Percentiles rank a stretch among this genome's conserved stretches.
phyloP scores from a whole-genome alignment of 2,888 invertebrate species.

The Caenorhabditis sp. region DNA sequence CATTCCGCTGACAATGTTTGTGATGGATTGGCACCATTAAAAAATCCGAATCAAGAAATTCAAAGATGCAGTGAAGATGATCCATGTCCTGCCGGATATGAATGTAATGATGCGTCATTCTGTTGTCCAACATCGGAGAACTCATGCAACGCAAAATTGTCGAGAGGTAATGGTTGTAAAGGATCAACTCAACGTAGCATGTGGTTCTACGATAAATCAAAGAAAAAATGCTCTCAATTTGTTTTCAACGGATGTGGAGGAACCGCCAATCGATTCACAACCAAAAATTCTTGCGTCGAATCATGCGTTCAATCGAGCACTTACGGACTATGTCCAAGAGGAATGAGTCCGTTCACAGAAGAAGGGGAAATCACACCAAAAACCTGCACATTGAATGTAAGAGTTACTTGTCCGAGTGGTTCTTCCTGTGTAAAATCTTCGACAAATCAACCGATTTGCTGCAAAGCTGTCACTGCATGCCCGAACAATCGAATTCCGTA shows the following conservation, averaged over 20 bases:
- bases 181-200: slow-evolving; percentile 58
- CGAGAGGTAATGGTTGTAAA: slow-evolving; percentile 53
- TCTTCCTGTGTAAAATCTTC: slow-evolving; percentile 65
- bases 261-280: slow-evolving; percentile 64
- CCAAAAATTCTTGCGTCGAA: slow-evolving; percentile 58
- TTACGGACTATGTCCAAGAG: slow-evolving; percentile 64
- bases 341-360: slow-evolving; percentile 62
- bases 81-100: slow-evolving; percentile 64
- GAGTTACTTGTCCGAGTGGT: slow-evolving; percentile 61
- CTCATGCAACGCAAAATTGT: slow-evolving; percentile 59
- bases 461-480: slow-evolving; percentile 61
- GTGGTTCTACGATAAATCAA: slow-evolving; percentile 63
- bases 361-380: slow-evolving; percentile 51
- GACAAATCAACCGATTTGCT: slow-evolving; percentile 65
- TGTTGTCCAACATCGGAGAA: slow-evolving; percentile 66
- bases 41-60: slow-evolving; percentile 62
- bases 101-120: slow-evolving; percentile 61
- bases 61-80: slow-evolving; percentile 62
- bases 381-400: slow-evolving; percentile 56
- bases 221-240: slow-evolving; percentile 63
- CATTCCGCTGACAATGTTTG: slow-evolving; percentile 61
- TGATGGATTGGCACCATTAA: slow-evolving; percentile 64
- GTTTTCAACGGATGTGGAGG: slow-evolving; percentile 68
- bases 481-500: slow-evolving; percentile 63
- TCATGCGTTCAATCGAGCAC: slow-evolving; percentile 57